phyloP scores from a whole-genome alignment of 1,140 invertebrate genomes.

The Trichonephila clavata region DNA sequence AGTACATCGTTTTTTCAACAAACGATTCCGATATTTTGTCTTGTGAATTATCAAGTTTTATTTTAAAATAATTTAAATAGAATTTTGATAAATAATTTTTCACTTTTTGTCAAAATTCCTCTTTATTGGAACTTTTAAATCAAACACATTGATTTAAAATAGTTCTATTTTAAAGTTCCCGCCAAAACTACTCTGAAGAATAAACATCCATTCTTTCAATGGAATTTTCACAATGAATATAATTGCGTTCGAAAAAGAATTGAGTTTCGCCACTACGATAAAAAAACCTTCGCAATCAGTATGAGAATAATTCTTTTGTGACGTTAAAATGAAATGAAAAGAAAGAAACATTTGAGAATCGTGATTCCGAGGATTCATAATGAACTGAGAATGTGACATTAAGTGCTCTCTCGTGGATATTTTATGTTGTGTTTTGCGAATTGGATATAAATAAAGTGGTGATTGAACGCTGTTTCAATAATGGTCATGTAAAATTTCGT shows the following conservation, averaged over 20 bases:
- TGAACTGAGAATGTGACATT: not conserved
- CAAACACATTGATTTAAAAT: too few species aligned
- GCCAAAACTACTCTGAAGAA: too few species aligned
- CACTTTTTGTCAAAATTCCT: too few species aligned
- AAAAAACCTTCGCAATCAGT: not conserved
- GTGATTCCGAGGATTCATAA: not conserved
- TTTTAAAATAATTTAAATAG: too few species aligned
- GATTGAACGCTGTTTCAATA: not conserved
- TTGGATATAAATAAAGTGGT: constrained; percentile 42
- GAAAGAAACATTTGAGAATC: not conserved
- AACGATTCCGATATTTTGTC: too few species aligned
- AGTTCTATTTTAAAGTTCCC: too few species aligned
- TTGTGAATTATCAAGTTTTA: too few species aligned
- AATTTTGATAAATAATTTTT: too few species aligned
- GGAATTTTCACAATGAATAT: not conserved
- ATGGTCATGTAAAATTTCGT: constrained; percentile 5
- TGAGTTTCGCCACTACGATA: not conserved
- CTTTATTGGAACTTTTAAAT: too few species aligned
- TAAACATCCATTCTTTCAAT: too few species aligned
- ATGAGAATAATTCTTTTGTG: not conserved
- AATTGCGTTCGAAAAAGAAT: not conserved
- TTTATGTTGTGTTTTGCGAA: constrained; percentile 19
- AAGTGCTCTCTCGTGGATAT: constrained; percentile 12
- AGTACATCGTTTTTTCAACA: too few species aligned
- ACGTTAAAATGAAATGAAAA: not conserved